phyloP scores from a whole-genome alignment of 2,797 vertebrate genomes.

The Neostethus bicornis region DNA sequence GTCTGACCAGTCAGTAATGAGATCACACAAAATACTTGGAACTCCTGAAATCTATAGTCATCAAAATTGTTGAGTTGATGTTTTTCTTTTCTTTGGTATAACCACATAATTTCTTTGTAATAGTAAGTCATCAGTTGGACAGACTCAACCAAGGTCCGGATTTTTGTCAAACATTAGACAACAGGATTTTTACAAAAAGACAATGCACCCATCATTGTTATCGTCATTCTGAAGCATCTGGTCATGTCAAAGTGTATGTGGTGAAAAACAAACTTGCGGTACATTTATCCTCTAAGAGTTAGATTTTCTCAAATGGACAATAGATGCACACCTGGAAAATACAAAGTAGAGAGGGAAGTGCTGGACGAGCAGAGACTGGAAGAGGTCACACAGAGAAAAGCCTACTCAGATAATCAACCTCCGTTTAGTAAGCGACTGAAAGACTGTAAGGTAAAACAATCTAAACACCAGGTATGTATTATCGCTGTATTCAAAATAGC shows the following conservation, averaged over 20 bases:
- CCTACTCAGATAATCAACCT: slow-evolving; percentile 39
- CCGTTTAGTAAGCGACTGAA: slow-evolving; percentile 66
- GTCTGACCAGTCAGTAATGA: not conserved
- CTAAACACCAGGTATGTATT: not conserved
- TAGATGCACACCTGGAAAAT: slow-evolving; percentile 49
- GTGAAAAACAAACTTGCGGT: not conserved
- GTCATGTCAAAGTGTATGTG: not conserved
- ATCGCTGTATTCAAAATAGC: not conserved
- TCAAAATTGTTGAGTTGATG: slow-evolving; percentile 35
- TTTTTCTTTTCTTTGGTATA: slow-evolving; percentile 32
- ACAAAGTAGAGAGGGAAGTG: slow-evolving; percentile 76
- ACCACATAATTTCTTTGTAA: slow-evolving; percentile 27
- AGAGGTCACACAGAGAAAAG: slow-evolving; percentile 77
- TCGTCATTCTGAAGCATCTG: not conserved
- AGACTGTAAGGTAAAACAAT: slow-evolving; percentile 74
- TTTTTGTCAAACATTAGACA: slow-evolving; percentile 63
- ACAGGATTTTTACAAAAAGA: slow-evolving; percentile 34
- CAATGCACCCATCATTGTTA: slow-evolving; percentile 8
- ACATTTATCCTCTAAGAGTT: no score
- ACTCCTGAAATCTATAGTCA: slow-evolving; percentile 19
- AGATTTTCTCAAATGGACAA: slow-evolving; percentile 60
- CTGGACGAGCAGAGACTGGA: slow-evolving; percentile 87
- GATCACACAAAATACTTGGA: slow-evolving; percentile 17
- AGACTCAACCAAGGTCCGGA: slow-evolving; percentile 43
- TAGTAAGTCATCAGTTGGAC: not conserved